Conservation (phyloP, 2,797 vertebrate species). For the Megaceryle alcyon region DNA sequence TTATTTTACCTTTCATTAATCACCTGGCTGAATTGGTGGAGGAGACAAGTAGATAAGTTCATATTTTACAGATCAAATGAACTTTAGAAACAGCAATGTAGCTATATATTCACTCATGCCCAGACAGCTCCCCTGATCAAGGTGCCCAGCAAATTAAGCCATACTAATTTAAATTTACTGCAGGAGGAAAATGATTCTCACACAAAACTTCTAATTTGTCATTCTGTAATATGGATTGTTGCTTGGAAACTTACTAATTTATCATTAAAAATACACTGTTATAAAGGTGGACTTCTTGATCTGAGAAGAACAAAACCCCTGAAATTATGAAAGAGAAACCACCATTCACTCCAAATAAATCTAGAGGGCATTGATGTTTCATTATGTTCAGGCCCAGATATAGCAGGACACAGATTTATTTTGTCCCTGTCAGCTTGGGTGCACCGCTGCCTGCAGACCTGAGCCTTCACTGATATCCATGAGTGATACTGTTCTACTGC, state of each 20-base stretch:
- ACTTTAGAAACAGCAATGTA: constrained; percentile 19
- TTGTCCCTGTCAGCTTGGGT: neutral
- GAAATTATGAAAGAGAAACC: constrained; percentile 1
- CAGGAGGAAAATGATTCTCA: neutral
- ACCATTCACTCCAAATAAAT: neutral
- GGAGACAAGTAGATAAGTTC: constrained; percentile 20
- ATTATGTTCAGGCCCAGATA: neutral
- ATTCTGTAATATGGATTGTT: neutral
- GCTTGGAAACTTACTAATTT: constrained; percentile 16
- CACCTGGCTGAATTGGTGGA: constrained; percentile 24
- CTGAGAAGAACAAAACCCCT: neutral
- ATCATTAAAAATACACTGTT: constrained; percentile 31
- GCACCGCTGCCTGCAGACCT: neutral
- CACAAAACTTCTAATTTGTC: constrained; percentile 21
- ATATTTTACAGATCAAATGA: constrained; percentile 40
- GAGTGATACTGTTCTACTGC: neutral
- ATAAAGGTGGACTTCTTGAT: neutral
- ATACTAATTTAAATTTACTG: constrained; percentile 19
- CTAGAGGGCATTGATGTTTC: neutral
- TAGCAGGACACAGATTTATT: neutral
- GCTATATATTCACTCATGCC: neutral
- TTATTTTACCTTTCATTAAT: constrained; percentile 23
- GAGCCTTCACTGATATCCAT: neutral
- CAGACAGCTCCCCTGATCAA: constrained; percentile 33
- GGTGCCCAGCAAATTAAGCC: constrained; percentile 43